A percentile compares a stretch with the other conserved stretches of the same genome.
phyloP scores from a whole-genome alignment of 23 tunicate species.

The Corella eumyota region DNA sequence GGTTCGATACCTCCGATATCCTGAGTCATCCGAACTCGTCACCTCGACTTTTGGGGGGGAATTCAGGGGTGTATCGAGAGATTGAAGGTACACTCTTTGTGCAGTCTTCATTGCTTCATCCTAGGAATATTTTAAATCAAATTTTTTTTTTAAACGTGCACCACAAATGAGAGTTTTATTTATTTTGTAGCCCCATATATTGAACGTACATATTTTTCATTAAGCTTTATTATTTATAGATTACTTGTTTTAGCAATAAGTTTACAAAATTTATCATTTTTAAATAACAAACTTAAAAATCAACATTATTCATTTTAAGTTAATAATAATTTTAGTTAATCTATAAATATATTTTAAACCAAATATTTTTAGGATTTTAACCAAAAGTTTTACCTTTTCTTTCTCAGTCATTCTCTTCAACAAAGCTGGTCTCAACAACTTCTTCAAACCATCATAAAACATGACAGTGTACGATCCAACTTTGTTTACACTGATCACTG shows the following conservation, averaged over 20 bases:
- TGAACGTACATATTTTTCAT: too few species aligned
- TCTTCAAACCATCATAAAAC: slow-evolving; percentile 85
- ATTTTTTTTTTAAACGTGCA: too few species aligned
- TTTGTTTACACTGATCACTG: slow-evolving; percentile 35
- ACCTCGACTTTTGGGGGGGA: slow-evolving; percentile 1
- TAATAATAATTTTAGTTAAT: too few species aligned
- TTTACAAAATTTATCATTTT: too few species aligned
- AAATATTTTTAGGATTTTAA: neutral
- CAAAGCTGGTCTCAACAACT: slow-evolving; percentile 47
- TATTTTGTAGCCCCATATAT: too few species aligned
- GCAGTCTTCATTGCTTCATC: slow-evolving; percentile 67
- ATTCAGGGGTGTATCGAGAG: slow-evolving; percentile 8
- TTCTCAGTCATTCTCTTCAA: slow-evolving; percentile 60
- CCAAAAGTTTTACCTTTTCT: slow-evolving; percentile 41
- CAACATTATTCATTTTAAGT: too few species aligned
- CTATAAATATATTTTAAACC: neutral
- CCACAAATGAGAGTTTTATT: too few species aligned
- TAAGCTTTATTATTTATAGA: too few species aligned
- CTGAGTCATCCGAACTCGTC: slow-evolving; percentile 2
- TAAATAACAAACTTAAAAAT: too few species aligned
- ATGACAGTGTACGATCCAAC: slow-evolving; percentile 62
- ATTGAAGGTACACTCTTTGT: slow-evolving; percentile 31
- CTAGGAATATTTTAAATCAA: slow-evolving; percentile 7
- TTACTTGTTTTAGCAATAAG: too few species aligned
- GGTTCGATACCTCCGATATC: slow-evolving; percentile 37